Conservation (phyloP, 2,888 invertebrate genomes). For the Polydrusus tereticollis region DNA sequence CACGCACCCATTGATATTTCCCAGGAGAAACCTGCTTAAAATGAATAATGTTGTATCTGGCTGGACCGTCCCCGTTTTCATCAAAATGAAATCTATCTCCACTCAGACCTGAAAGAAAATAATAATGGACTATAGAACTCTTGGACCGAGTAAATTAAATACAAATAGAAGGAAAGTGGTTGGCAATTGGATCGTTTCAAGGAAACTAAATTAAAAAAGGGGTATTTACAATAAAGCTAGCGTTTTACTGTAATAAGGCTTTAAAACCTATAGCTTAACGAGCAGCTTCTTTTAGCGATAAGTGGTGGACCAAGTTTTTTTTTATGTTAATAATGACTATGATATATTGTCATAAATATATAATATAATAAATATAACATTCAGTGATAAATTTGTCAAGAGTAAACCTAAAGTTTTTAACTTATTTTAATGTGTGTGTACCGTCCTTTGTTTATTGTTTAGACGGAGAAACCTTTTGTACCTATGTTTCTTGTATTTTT, state of each 20-base stretch:
- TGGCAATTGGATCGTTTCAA: neutral
- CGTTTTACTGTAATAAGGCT: neutral
- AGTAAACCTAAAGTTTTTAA: too few species aligned
- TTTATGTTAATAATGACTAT: too few species aligned
- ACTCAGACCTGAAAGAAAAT: slow-evolving; percentile 78
- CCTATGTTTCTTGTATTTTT: too few species aligned
- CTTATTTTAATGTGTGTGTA: too few species aligned
- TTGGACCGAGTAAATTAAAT: slow-evolving; percentile 11
- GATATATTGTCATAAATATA: too few species aligned
- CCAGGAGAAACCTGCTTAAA: slow-evolving; percentile 86
- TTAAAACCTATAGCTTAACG: neutral
- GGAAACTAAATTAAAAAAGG: neutral
- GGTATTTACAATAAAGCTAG: neutral
- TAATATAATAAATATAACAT: too few species aligned
- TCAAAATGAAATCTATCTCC: slow-evolving; percentile 93
- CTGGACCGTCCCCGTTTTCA: slow-evolving; percentile 91
- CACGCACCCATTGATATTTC: slow-evolving; percentile 86
- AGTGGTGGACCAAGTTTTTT: too few species aligned
- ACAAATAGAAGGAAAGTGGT: slow-evolving; percentile 17
- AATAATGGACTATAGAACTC: slow-evolving; percentile 13
- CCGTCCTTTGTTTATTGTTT: too few species aligned
- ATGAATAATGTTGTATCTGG: slow-evolving; percentile 95
- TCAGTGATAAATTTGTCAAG: too few species aligned
- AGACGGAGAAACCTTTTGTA: too few species aligned
- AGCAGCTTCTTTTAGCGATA: too few species aligned